Evolutionary conservation across 2,797 vertebrate genomes (phyloP).

Genomic region (Lepilemur septentrionalis): DNA sequence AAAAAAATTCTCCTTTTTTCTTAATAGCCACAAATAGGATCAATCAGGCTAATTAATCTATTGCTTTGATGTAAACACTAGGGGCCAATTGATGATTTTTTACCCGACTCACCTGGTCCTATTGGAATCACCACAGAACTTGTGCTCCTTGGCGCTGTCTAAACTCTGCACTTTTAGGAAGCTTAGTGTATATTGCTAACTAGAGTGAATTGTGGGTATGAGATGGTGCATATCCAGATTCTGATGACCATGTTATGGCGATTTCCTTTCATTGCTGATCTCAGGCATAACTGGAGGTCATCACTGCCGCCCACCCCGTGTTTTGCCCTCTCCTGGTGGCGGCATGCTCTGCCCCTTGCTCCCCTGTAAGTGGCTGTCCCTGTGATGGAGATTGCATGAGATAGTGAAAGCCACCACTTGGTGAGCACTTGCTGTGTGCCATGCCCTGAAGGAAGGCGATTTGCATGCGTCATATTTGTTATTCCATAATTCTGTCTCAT

Average conservation of each 20-base stretch:
- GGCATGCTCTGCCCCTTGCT: neutral
- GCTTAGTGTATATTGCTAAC: neutral
- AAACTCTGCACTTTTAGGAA: neutral
- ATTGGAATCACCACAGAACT: neutral
- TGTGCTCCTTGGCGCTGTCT: neutral
- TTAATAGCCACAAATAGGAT: neutral
- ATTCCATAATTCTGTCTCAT: neutral
- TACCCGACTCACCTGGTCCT: neutral
- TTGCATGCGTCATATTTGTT: neutral
- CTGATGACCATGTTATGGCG: neutral
- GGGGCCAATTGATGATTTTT: neutral
- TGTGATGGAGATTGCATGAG: neutral
- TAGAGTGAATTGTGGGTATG: neutral
- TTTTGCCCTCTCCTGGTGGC: neutral
- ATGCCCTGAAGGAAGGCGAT: no score
- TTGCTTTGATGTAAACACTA: neutral
- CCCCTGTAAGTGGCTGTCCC: neutral
- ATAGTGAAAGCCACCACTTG: neutral
- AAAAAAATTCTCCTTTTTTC: neutral
- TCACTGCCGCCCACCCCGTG: neutral
- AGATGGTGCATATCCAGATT: neutral
- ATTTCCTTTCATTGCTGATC: neutral
- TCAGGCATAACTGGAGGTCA: accelerated
- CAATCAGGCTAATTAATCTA: neutral
- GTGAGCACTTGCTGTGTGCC: neutral